Evolutionary conservation across 2,888 invertebrate genomes (phyloP), one percentile per base, ranked within the genome.

Genomic region (Craniophora ligustri): DNA sequence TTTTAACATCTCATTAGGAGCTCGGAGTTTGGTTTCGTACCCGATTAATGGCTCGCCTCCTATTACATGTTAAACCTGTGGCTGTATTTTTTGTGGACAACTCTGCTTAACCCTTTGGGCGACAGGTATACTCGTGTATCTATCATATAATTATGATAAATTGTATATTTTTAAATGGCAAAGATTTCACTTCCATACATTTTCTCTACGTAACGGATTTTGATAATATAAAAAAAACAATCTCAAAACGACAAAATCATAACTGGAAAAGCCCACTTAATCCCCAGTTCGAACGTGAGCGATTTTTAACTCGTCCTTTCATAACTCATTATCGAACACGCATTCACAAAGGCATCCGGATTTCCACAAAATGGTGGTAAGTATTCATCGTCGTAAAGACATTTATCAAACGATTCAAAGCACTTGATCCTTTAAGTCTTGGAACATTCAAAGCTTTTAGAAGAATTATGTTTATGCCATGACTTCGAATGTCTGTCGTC

Each of bases 381-480:
- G 73, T 67, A 73, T 50, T 73, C 63, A 55, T 38, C 68, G 60
- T 57, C 71, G 55, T 54, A 63, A 67, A 75, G 68, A 75, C 83
- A 83, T 87, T 86, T 80, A 86, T 86, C 82, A 87, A 83, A 72
- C 75, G 75, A 76, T 76, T 82, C 71, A 75, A 76, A 79, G 67
- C 78, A 72, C 78, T 80, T 85, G 81, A 87, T 87, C 86, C 81
- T 58, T 75, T 84, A 82, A 83, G 79, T 68, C 65, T 67, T 53
- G 67, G 76, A 76, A 72, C 75, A 74, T 76, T 77, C 72, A 72
- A 67, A 79, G 75, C 78, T 73, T 75, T 79, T 72, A 72, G 69
- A 81, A 78, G 81, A 82, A 81, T 78, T 69, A 84, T 84, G 80
- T 84, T 82, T 85, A 80, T 77, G 77, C 72, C 79, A 74, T 81